Percentiles rank a stretch among this genome's conserved stretches.
Conservation (phyloP, 2,888 invertebrate species). For the Bembecia ichneumoniformis region DNA sequence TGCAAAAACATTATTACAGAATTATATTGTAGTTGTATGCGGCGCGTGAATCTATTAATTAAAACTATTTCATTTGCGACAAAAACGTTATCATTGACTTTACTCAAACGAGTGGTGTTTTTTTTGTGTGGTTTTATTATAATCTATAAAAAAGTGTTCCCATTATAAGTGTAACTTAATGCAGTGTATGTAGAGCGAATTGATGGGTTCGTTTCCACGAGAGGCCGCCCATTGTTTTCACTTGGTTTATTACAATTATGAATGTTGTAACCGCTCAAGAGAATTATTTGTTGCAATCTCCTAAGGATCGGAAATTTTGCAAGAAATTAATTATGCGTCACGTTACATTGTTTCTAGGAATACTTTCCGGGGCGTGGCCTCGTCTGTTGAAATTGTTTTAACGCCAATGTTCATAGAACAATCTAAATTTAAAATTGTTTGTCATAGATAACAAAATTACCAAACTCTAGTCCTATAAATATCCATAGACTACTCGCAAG, state of each 20-base stretch:
- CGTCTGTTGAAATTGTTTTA: conserved; percentile 4
- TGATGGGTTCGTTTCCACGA: too few species aligned
- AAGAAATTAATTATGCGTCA: background rate
- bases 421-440: conserved; percentile 26
- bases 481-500: conserved; percentile 27
- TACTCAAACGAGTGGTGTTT: background rate
- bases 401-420: conserved; percentile 43
- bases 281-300: background rate
- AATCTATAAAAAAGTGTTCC: conserved; percentile 8
- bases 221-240: too few species aligned
- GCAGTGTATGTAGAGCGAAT: too few species aligned
- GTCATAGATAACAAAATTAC: conserved; percentile 40
- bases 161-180: conserved; percentile 7
- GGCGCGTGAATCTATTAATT: too few species aligned
- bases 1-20: too few species aligned
- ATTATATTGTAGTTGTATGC: too few species aligned
- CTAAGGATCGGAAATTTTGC: background rate
- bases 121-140: conserved; percentile 8
- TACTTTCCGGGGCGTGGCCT: conserved; percentile 13
- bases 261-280: background rate
- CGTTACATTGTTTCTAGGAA: background rate
- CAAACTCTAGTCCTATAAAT: conserved; percentile 60
- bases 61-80: conserved; percentile 14
- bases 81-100: conserved; percentile 10
- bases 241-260: conserved; percentile 5